Conservation (phyloP, 2,113 vertebrate species). For the Ardeotis arabs region DNA sequence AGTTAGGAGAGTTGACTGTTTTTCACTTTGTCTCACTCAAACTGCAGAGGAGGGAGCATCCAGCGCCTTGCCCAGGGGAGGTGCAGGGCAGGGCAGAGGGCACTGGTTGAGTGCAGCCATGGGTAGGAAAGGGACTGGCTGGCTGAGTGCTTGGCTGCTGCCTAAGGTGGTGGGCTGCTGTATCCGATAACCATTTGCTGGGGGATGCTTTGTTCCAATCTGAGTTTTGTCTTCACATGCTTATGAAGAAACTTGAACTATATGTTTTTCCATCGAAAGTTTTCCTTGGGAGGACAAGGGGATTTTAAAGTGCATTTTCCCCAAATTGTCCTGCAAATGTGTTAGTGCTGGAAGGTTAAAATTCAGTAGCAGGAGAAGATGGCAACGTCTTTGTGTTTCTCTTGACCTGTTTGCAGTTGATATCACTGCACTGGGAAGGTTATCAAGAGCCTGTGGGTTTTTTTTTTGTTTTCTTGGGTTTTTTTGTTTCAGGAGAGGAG, state of each 20-base stretch:
- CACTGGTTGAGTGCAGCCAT: accelerated
- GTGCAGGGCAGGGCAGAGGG: too few relatives aligned
- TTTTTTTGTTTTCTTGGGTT: background rate
- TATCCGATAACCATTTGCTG: background rate
- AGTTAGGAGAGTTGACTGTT: background rate
- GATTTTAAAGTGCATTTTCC: background rate
- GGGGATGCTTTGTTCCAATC: background rate
- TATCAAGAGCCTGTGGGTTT: background rate
- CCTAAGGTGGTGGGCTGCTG: background rate
- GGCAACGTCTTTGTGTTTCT: background rate
- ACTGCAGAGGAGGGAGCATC: background rate
- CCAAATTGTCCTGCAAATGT: background rate
- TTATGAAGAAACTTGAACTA: background rate
- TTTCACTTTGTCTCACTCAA: background rate
- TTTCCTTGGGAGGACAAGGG: background rate
- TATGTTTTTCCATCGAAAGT: background rate
- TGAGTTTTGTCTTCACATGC: background rate
- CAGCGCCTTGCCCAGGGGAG: background rate
- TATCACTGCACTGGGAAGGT: background rate
- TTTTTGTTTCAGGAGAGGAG: background rate
- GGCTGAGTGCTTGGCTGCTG: background rate
- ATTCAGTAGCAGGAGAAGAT: background rate
- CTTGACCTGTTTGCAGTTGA: background rate
- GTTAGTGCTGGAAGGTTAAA: background rate
- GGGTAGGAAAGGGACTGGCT: background rate